Conservation (phyloP, 1,140 invertebrate genomes). For the Heliconius hermathena region DNA sequence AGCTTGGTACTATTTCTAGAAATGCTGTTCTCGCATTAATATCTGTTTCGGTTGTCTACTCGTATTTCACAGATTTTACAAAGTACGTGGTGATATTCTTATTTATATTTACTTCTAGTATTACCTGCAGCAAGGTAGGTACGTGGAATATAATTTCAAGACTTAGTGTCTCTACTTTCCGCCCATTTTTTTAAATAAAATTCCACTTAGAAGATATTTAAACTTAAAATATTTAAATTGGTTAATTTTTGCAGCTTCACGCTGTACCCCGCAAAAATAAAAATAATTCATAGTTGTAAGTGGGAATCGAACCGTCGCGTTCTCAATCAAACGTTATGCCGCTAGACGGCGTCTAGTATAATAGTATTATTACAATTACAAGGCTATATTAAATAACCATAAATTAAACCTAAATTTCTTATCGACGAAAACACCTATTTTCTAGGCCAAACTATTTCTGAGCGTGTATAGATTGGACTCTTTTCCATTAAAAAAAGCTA, state of each 20-base stretch:
- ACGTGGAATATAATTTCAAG: too few species aligned
- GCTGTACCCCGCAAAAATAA: neutral
- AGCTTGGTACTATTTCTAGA: neutral
- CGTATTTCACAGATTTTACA: neutral
- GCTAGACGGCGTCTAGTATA: too few species aligned
- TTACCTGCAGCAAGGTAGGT: too few species aligned
- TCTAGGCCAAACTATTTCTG: conserved; percentile 4
- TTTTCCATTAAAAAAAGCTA: neutral
- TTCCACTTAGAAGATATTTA: too few species aligned
- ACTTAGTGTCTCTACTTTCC: too few species aligned
- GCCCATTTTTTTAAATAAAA: too few species aligned
- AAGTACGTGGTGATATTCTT: too few species aligned
- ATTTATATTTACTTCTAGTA: too few species aligned
- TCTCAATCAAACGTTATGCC: too few species aligned
- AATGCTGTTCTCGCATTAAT: neutral
- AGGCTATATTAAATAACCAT: conserved; percentile 1
- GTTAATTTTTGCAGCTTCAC: neutral
- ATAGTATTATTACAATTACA: neutral
- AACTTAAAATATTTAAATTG: neutral
- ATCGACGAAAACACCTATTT: neutral
- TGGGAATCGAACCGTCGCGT: too few species aligned
- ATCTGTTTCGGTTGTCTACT: neutral
- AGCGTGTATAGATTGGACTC: conserved; percentile 7
- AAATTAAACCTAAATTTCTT: neutral
- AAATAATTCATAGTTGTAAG: too few species aligned